Evolutionary conservation across 2,113 vertebrate species (phyloP), one percentile per base, ranked within the genome.

Genomic region (Corvus moneduloides): DNA sequence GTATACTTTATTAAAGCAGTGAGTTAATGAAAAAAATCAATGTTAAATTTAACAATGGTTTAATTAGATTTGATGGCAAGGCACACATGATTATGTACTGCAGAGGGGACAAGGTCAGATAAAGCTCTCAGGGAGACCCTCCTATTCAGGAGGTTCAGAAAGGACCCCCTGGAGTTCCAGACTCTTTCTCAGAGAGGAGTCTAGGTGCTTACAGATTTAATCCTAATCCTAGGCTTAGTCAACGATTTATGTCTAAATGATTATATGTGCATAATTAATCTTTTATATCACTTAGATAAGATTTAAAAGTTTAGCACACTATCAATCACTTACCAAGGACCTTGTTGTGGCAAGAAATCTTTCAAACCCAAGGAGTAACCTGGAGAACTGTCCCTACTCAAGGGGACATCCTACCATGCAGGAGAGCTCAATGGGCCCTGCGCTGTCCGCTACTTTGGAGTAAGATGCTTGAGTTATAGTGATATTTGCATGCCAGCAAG

Each of bases 371-470:
- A 61, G 17, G 9, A 26, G 7, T 41, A 54, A 68, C 28, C 11
- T 41, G 35, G 9, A 62, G 8, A 69, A 12, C 17, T 23, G 26
- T 28, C 15, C 32, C 22, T 20, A 2, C 41, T 49, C 6, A 13
- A 27, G 12, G 24, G 32, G 22, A 55, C 35, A 32, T 32, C 8
- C 17, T 62, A 32, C 21, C 8, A 2, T 27, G 21, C 35, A 69
- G 32, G 48, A 55, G 17, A 33, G 8, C 35, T 76, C 26, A 11
- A 6, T 4, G n/a, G 13, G 21, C 35, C 11, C 21, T 55, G 39
- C 30, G n/a, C 16, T 54, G 30, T 22, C 10, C 0, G 0, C 13
- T 69, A 8, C 4, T 41, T 43, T 10, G 22, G 10, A 69, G 41
- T 14, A 14, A 49, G 17, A 11, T 13, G 24, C 48, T 19, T 32